Percentiles rank a stretch among this genome's conserved stretches.
phyloP scores from a whole-genome alignment of 2,888 invertebrate genomes.

The Hirtodrosophila confusa region DNA sequence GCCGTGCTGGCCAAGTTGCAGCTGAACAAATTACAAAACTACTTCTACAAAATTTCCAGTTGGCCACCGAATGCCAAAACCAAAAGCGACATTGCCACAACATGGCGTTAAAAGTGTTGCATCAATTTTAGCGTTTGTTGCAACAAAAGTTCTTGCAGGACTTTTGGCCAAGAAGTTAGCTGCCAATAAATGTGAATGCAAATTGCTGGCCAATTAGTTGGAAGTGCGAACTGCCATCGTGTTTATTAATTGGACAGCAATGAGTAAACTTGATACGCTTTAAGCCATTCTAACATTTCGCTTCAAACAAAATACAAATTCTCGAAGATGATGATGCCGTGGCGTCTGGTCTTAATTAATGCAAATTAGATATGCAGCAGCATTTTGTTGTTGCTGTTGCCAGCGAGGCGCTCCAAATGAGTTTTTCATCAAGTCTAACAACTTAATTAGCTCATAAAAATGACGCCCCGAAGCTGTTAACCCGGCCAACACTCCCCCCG shows the following conservation, averaged over 20 bases:
- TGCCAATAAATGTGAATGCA: constrained; percentile 73
- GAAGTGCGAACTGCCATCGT: constrained; percentile 33
- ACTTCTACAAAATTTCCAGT: constrained; percentile 59
- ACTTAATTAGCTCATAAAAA: constrained; percentile 80
- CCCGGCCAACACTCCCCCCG: constrained; percentile 50
- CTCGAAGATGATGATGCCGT: constrained; percentile 28
- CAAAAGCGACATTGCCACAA: constrained; percentile 29
- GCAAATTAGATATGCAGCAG: constrained; percentile 74
- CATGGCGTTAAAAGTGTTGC: constrained; percentile 47
- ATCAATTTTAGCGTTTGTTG: constrained; percentile 31
- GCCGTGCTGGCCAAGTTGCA: constrained; percentile 51
- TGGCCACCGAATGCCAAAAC: constrained; percentile 40
- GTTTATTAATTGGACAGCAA: constrained; percentile 50
- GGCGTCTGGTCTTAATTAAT: constrained; percentile 64
- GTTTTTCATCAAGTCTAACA: constrained; percentile 80
- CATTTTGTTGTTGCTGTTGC: constrained; percentile 32
- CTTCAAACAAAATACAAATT: not conserved
- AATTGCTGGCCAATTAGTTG: constrained; percentile 71
- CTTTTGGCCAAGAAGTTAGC: constrained; percentile 42
- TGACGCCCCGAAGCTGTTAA: constrained; percentile 73
- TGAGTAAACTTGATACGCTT: constrained; percentile 2
- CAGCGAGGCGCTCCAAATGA: constrained; percentile 58
- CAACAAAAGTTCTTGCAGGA: constrained; percentile 24
- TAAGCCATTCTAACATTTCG: constrained; percentile 1
- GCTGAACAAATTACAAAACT: constrained; percentile 68